A percentile compares a stretch with the other conserved stretches of the same genome.
phyloP scores from a whole-genome alignment of 2,113 vertebrate genomes.

The Orycteropus afer region DNA sequence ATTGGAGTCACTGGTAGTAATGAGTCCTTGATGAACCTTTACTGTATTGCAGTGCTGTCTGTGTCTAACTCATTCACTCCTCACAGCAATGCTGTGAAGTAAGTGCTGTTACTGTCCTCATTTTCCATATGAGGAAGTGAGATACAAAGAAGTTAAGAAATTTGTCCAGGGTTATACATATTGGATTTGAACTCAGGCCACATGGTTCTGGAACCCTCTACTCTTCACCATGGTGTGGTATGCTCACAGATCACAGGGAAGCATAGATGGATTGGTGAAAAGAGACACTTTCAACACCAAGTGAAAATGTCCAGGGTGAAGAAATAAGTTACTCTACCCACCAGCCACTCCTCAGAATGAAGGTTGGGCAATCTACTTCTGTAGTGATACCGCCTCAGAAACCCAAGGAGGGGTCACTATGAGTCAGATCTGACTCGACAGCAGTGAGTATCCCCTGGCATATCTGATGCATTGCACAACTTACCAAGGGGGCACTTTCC shows the following conservation, averaged over 20 bases:
- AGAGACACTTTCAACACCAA: not conserved
- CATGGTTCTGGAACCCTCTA: not conserved
- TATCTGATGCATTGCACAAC: not conserved
- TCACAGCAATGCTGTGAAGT: not conserved
- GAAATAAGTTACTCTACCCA: not conserved
- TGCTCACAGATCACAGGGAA: not conserved
- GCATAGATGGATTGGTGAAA: not conserved
- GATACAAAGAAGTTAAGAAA: not conserved
- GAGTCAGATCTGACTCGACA: too few species aligned
- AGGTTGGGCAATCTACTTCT: too few species aligned
- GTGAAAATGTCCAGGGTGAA: not conserved
- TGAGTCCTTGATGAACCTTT: not conserved
- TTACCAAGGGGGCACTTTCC: not conserved
- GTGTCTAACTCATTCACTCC: not conserved
- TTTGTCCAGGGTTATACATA: not conserved
- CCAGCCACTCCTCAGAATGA: too few species aligned
- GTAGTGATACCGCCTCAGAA: too few species aligned
- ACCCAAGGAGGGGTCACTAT: too few species aligned
- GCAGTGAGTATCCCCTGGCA: too few species aligned
- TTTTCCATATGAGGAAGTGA: not conserved
- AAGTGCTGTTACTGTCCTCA: not conserved
- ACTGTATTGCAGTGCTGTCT: not conserved
- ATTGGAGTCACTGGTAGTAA: not conserved
- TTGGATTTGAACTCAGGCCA: slow-evolving; percentile 26
- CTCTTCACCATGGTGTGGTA: not conserved